Evolutionary conservation across 1,140 invertebrate genomes (phyloP).

Genomic region (Drosophila saltans): DNA sequence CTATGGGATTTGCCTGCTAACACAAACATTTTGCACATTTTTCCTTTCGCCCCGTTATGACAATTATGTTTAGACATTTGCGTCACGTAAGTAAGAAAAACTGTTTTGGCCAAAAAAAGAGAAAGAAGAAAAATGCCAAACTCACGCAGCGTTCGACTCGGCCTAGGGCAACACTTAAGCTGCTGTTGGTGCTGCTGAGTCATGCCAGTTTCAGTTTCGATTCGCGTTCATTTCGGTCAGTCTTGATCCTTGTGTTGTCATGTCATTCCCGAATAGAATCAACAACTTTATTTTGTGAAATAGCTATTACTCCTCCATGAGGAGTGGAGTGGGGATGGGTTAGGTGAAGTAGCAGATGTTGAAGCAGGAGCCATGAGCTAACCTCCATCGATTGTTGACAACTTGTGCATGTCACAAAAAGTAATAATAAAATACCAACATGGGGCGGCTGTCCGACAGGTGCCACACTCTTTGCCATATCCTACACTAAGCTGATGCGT

Average conservation of each 20-base stretch:
- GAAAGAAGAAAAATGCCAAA: slow-evolving; percentile 48
- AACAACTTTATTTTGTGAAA: slow-evolving; percentile 69
- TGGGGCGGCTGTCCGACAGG: slow-evolving; percentile 2
- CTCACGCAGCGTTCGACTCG: slow-evolving; percentile 46
- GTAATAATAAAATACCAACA: slow-evolving; percentile 66
- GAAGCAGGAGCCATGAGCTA: slow-evolving; percentile 7
- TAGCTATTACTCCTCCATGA: slow-evolving; percentile 12
- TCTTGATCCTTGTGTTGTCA: slow-evolving; percentile 38
- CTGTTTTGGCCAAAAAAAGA: slow-evolving; percentile 14
- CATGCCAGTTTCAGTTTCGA: slow-evolving; percentile 34
- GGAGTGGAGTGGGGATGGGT: background rate
- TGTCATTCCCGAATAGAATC: slow-evolving; percentile 59
- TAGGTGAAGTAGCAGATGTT: background rate
- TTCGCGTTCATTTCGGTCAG: slow-evolving; percentile 34
- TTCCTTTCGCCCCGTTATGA: slow-evolving; percentile 59
- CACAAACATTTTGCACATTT: slow-evolving; percentile 12
- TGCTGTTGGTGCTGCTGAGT: slow-evolving; percentile 42
- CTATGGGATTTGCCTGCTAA: slow-evolving; percentile 48
- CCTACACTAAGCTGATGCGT: slow-evolving; percentile 36
- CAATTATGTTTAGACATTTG: slow-evolving; percentile 74
- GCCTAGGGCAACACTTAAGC: slow-evolving; percentile 38
- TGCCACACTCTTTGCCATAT: slow-evolving; percentile 3
- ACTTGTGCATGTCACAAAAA: slow-evolving; percentile 68
- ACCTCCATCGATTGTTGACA: slow-evolving; percentile 64
- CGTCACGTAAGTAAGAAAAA: slow-evolving; percentile 57